Evolutionary conservation across 2,113 vertebrate species (phyloP).

Genomic region (Plecotus auritus): DNA sequence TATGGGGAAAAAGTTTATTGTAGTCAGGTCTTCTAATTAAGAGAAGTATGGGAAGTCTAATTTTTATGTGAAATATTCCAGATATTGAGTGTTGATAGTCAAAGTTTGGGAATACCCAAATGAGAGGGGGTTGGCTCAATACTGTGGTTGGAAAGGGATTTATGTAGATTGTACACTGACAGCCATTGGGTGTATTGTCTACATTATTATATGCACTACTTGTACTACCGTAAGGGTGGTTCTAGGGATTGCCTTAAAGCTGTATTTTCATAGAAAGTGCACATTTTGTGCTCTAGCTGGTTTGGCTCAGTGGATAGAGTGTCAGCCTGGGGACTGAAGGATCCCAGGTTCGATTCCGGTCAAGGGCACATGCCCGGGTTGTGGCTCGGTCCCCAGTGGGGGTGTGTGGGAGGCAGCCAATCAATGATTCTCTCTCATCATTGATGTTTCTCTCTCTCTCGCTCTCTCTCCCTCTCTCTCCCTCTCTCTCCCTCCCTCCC

Average conservation of each 20-base stretch:
- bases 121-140: neutral
- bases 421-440: too few relatives aligned
- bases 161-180: neutral
- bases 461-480: too few relatives aligned
- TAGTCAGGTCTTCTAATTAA: neutral
- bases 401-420: too few relatives aligned
- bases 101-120: neutral
- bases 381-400: too few relatives aligned
- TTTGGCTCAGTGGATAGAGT: too few relatives aligned
- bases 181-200: neutral
- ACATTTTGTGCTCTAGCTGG: neutral
- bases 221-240: neutral
- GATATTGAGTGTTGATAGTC: neutral
- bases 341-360: too few relatives aligned
- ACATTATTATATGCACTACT: accelerated
- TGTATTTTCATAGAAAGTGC: neutral
- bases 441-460: too few relatives aligned
- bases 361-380: too few relatives aligned
- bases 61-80: neutral
- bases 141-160: neutral
- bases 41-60: neutral
- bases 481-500: too few relatives aligned
- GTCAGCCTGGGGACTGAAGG: too few relatives aligned
- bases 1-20: neutral
- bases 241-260: neutral